Conservation (phyloP, 2,888 invertebrate species). For the Zhuqinia jingwanae region DNA sequence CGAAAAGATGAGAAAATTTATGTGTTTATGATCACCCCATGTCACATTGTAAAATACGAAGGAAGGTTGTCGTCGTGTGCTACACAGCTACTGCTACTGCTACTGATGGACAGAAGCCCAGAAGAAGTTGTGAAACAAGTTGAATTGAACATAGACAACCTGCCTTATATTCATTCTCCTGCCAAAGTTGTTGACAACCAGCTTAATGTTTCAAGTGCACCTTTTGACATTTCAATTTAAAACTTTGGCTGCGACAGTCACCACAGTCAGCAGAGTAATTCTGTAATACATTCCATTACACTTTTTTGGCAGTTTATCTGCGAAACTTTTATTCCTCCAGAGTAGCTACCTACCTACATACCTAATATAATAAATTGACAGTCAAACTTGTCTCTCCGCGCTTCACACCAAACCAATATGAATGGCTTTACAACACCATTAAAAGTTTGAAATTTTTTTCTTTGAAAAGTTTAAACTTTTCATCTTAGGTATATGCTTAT, state of each 20-base stretch:
- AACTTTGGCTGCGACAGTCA: conserved; percentile 23
- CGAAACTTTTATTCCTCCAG: neutral
- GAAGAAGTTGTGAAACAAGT: neutral
- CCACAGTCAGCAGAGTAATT: neutral
- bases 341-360: no score
- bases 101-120: neutral
- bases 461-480: neutral
- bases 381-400: conserved; percentile 16
- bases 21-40: conserved; percentile 4
- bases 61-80: neutral
- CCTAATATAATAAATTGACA: conserved; percentile 34
- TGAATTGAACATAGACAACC: neutral
- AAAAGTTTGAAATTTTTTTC: conserved; percentile 53
- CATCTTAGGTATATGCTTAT: neutral
- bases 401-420: neutral
- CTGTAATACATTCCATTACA: neutral
- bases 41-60: neutral
- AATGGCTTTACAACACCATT: conserved; percentile 55
- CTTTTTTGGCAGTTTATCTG: neutral
- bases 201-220: conserved; percentile 34
- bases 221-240: conserved; percentile 62
- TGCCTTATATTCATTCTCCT: neutral
- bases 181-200: conserved; percentile 36
- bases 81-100: neutral
- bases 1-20: neutral